These are phyloP conservation scores for Gobius niger DNA, from an alignment of 2,113 vertebrate genomes.

Conservation along the genomic window DNA sequence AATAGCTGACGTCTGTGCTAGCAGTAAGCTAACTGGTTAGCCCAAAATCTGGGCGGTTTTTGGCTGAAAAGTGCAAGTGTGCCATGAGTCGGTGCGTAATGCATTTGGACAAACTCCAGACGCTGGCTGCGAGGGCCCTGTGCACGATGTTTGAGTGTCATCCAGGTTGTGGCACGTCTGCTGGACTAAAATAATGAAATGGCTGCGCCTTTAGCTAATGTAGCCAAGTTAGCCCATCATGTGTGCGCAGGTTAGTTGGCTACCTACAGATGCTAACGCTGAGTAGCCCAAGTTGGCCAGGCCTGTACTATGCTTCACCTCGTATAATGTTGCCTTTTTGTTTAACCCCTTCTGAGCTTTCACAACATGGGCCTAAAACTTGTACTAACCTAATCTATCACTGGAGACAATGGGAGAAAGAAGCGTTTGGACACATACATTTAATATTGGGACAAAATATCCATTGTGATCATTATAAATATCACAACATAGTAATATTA, in stretches of 20 bases:
- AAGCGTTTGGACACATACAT: not conserved
- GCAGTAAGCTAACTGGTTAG: conserved; percentile 63
- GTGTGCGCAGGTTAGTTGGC: conserved; percentile 51
- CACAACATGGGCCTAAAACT: not conserved
- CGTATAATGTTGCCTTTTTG: conserved; percentile 57
- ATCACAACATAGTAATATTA: not conserved
- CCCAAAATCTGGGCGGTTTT: conserved; percentile 63
- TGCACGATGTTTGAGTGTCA: not conserved
- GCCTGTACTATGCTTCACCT: conserved; percentile 60
- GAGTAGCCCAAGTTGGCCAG: conserved; percentile 67
- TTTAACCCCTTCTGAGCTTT: conserved; percentile 66
- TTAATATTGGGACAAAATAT: not conserved
- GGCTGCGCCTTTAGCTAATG: conserved; percentile 58
- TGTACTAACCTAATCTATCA: not conserved
- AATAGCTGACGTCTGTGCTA: conserved; percentile 51
- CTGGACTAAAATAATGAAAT: conserved; percentile 14
- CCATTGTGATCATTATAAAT: not conserved
- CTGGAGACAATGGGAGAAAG: not conserved
- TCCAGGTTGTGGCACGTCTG: not conserved
- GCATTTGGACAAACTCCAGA: conserved; percentile 8
- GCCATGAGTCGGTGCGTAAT: conserved; percentile 6
- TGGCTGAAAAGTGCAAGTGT: conserved; percentile 67
- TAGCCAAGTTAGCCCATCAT: conserved; percentile 68
- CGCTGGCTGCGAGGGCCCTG: not conserved
- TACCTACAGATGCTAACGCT: conserved; percentile 51